These are phyloP conservation scores for Lasioglossum calceatum DNA, from an alignment of 2,888 invertebrate genomes.

Conservation along the genomic window DNA sequence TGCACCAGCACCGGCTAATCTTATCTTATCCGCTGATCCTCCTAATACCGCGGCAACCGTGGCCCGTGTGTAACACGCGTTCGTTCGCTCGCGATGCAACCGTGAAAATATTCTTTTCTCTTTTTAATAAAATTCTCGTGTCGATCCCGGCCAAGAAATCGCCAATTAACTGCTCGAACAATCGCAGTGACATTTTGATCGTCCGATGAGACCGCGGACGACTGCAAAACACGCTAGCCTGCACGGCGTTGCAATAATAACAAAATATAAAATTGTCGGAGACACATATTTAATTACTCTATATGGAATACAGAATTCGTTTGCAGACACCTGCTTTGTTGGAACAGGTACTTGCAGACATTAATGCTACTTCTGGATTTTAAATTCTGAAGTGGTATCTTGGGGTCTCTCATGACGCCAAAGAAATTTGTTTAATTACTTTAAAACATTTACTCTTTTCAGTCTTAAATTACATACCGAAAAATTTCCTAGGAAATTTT, in stretches of 20 bases:
- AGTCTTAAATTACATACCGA: neutral
- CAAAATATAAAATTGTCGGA: neutral
- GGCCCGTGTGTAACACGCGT: conserved; percentile 54
- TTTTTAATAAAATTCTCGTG: neutral
- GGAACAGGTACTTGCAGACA: too few relatives aligned
- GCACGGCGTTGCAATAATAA: neutral
- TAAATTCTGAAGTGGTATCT: neutral
- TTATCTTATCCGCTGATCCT: conserved; percentile 81
- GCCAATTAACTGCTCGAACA: neutral
- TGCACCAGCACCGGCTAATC: conserved; percentile 74
- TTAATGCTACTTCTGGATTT: neutral
- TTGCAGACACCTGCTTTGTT: neutral
- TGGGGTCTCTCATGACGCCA: neutral
- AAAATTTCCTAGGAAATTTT: neutral
- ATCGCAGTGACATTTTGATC: neutral
- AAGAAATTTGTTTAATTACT: neutral
- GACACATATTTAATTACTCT: neutral
- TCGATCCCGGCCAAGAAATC: neutral
- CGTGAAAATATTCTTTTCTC: conserved; percentile 45
- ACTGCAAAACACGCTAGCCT: neutral
- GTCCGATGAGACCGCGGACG: neutral
- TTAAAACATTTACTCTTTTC: neutral
- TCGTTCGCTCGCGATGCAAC: conserved; percentile 21
- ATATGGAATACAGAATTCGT: neutral
- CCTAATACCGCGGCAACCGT: conserved; percentile 70